phyloP scores from a whole-genome alignment of 1,140 invertebrate genomes.

The Caligus rogercresseyi region DNA sequence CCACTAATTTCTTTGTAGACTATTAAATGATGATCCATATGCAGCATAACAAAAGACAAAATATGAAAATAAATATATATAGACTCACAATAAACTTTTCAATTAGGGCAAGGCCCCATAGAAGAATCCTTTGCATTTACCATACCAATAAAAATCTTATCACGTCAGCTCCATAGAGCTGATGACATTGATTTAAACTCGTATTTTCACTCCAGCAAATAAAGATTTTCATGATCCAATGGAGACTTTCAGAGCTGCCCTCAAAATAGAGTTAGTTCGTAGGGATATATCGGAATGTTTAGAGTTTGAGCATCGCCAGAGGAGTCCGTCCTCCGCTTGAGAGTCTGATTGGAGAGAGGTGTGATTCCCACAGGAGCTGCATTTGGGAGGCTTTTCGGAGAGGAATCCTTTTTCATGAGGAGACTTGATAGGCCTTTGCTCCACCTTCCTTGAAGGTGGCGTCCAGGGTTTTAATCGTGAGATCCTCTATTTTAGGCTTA shows the following conservation, averaged over 20 bases:
- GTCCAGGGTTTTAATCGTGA: not conserved
- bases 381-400: not conserved
- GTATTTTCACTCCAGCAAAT: conserved; percentile 8
- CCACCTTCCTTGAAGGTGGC: not conserved
- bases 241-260: not conserved
- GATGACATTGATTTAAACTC: conserved; percentile 5
- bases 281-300: not conserved
- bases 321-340: not conserved
- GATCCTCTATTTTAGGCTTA: not conserved
- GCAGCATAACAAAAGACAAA: too few species aligned
- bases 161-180: not conserved
- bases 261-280: not conserved
- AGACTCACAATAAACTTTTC: too few species aligned
- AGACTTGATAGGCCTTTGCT: not conserved
- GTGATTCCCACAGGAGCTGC: not conserved
- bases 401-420: not conserved
- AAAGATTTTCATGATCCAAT: conserved; percentile 5
- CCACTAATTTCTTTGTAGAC: too few species aligned
- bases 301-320: not conserved
- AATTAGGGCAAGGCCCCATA: not conserved
- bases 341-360: not conserved
- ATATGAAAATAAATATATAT: too few species aligned
- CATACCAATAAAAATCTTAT: conserved; percentile 8
- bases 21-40: too few species aligned
- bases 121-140: not conserved